Base-by-base conservation (phyloP, 2,888 invertebrate species). In the Zaprionus lineosus region DNA sequence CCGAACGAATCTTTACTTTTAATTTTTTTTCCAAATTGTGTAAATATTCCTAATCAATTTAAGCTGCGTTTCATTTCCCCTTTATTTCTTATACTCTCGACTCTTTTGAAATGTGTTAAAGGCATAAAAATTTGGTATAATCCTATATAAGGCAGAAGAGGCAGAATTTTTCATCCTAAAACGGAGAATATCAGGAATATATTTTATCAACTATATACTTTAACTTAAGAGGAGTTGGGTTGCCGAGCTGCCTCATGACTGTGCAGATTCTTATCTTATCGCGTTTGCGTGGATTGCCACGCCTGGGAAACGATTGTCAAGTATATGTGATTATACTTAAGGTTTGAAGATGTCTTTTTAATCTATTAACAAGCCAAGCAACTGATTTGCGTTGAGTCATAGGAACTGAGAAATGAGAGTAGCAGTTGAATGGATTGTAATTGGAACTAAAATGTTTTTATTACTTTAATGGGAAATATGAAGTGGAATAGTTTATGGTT, bases 31-130 rank as follows among this genome's bases (percentile, higher is more conserved):
- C 36, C 46, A 59, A 73, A 73, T 82, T 83, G 63, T 69, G 70
- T 51, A 75, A 82, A 82, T 82, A 75, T 72, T 70, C 60, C 57
- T 64, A 71, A 79, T 76, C 62, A 71, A 83, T 76, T 83, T 78
- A 51, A 55, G 8, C 33, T 52, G 51, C 46, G 29, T 50, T 52
- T 14, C 39, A 39, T 41, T 41, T 41, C 14, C 6, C 21, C 55
- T 31, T 21, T 19, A n/a, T 9, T 56, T 39, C 1, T 8, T 37
- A 28, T 40, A 8, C 8, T 24, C n/a, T 36, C 7, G n/a, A 12
- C 11, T 11, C 3, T 34, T 47, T 46, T 5, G 6, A 5, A 24
- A 7, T n/a, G n/a, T n/a, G n/a, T 18, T 19, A 9, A 19, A 21
- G 8, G 16, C 4, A 34, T 8, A 34, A 12, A n/a, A 29, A n/a